These are phyloP conservation scores for Lophius americanus DNA, from an alignment of 2,797 vertebrate genomes.

Conservation along the genomic window DNA sequence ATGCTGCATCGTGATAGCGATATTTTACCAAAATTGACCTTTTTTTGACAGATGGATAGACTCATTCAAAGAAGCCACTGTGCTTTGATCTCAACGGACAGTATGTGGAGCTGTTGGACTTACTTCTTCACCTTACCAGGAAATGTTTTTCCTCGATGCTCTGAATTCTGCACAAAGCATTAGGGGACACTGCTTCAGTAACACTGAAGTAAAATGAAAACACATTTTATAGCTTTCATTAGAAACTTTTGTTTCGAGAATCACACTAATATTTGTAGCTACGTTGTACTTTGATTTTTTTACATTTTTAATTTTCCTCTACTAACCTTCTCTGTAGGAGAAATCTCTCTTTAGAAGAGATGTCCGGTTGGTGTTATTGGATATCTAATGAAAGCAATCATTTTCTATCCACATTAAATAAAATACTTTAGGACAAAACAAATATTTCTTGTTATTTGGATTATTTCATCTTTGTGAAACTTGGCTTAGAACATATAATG, in stretches of 20 bases:
- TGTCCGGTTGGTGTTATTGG: slow-evolving; percentile 4
- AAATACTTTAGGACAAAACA: slow-evolving; percentile 1
- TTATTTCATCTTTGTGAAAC: slow-evolving; percentile 8
- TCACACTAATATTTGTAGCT: neutral
- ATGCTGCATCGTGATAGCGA: neutral
- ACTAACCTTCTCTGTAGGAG: slow-evolving; percentile 1
- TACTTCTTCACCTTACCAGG: neutral
- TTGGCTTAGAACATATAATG: neutral
- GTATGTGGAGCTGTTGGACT: slow-evolving; percentile 10
- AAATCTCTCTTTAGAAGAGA: neutral
- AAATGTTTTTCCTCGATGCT: slow-evolving; percentile 51
- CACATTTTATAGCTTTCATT: slow-evolving; percentile 26
- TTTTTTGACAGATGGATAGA: slow-evolving; percentile 88
- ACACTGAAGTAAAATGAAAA: slow-evolving; percentile 18
- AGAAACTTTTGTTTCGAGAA: slow-evolving; percentile 8
- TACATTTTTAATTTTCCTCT: slow-evolving; percentile 11
- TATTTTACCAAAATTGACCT: neutral
- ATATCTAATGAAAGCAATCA: slow-evolving; percentile 3
- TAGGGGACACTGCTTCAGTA: slow-evolving; percentile 19
- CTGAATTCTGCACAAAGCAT: slow-evolving; percentile 20
- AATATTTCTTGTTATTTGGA: slow-evolving; percentile 9
- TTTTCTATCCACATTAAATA: slow-evolving; percentile 10
- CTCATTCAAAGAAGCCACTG: slow-evolving; percentile 90
- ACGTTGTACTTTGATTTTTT: slow-evolving; percentile 2
- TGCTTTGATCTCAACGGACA: slow-evolving; percentile 78